A percentile compares a stretch with the other conserved stretches of the same genome.
Evolutionary conservation across 2,888 invertebrate species (phyloP).

Genomic region (Aphodius sticticus): DNA sequence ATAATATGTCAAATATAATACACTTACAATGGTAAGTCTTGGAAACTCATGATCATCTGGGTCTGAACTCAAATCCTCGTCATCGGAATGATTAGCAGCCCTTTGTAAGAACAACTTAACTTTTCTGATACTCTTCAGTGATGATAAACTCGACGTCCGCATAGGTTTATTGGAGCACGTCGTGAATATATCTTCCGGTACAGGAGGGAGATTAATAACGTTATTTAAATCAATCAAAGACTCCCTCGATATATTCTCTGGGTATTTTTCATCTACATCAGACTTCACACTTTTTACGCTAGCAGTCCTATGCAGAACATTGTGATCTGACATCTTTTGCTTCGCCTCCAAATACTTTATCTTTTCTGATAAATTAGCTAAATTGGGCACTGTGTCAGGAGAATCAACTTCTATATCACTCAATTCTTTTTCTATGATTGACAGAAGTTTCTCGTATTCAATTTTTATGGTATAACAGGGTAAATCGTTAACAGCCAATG

Average conservation of each 20-base stretch:
- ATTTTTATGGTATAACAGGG: constrained; percentile 45
- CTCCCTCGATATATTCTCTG: constrained; percentile 60
- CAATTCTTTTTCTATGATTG: constrained; percentile 56
- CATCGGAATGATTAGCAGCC: constrained; percentile 57
- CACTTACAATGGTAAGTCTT: constrained; percentile 38
- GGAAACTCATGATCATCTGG: constrained; percentile 53
- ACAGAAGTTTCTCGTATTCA: constrained; percentile 55
- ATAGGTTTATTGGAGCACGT: constrained; percentile 57
- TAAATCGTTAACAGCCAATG: constrained; percentile 39
- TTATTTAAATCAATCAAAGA: constrained; percentile 59
- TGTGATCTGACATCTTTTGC: constrained; percentile 42
- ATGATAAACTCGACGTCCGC: constrained; percentile 59
- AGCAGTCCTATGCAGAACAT: constrained; percentile 38
- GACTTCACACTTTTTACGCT: constrained; percentile 55
- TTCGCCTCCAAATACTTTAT: constrained; percentile 54
- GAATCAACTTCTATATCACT: constrained; percentile 51
- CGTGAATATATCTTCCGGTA: constrained; percentile 61
- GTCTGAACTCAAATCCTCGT: constrained; percentile 58
- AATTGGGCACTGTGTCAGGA: constrained; percentile 42
- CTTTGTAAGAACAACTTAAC: constrained; percentile 60
- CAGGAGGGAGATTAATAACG: constrained; percentile 59
- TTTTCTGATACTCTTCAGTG: constrained; percentile 60
- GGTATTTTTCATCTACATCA: constrained; percentile 62
- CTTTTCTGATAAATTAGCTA: constrained; percentile 53
- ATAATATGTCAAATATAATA: constrained; percentile 14